phyloP scores from a whole-genome alignment of 1,140 invertebrate species.

The Drosophila eugracilis region DNA sequence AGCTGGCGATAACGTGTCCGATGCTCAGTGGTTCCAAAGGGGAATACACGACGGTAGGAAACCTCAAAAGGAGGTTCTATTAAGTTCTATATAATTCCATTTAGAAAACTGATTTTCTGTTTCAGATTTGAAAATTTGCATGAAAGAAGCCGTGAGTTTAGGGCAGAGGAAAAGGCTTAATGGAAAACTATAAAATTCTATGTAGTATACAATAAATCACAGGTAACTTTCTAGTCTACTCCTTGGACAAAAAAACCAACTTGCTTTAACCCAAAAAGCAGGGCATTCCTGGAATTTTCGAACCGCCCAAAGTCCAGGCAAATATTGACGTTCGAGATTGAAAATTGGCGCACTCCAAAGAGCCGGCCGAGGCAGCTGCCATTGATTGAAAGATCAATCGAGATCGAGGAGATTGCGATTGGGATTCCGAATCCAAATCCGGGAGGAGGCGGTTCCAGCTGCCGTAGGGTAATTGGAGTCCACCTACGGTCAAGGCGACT shows the following conservation, averaged over 20 bases:
- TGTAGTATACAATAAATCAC: no score
- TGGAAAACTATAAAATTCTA: no score
- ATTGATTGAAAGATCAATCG: constrained; percentile 77
- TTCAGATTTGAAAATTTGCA: no score
- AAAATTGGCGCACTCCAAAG: constrained; percentile 64
- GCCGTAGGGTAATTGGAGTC: constrained; percentile 72
- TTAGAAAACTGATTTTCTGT: no score
- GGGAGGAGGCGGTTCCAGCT: constrained; percentile 41
- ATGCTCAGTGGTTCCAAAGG: neutral
- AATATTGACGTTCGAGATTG: constrained; percentile 56
- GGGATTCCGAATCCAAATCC: constrained; percentile 9
- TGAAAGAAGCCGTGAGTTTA: no score
- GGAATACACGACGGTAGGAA: constrained; percentile 1
- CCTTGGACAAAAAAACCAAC: neutral
- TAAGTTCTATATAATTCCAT: no score
- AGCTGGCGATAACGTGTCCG: constrained; percentile 64
- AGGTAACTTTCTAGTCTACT: neutral
- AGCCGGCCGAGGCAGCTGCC: constrained; percentile 41
- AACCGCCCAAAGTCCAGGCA: constrained; percentile 20
- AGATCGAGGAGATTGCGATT: constrained; percentile 38
- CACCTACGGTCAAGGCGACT: constrained; percentile 53
- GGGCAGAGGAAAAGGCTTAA: no score
- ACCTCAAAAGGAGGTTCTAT: neutral
- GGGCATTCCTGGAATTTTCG: constrained; percentile 66
- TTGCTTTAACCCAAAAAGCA: neutral